Conservation (phyloP, 2,797 vertebrate genomes). For the Anas bernieri region DNA sequence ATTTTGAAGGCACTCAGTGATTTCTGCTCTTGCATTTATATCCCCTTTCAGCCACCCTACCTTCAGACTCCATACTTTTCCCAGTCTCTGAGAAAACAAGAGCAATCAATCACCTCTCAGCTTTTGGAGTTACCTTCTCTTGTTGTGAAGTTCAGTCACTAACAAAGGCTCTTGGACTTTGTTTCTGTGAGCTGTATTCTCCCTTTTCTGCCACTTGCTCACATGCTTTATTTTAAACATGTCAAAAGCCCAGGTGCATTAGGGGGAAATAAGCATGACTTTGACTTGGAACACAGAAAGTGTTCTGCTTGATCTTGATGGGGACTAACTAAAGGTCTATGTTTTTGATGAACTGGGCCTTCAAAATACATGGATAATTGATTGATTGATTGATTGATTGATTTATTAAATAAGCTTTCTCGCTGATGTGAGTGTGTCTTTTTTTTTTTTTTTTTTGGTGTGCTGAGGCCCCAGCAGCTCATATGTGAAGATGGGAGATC, state of each 20-base stretch:
- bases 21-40: conserved; percentile 1
- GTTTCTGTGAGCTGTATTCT: neutral
- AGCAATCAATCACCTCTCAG: neutral
- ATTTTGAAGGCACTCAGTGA: neutral
- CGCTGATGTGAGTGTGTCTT: neutral
- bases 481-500: neutral
- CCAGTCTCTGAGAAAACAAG: neutral
- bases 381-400: no score
- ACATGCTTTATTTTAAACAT: neutral
- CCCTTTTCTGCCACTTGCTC: neutral
- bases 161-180: neutral
- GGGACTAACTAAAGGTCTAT: neutral
- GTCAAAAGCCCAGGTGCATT: neutral
- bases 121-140: neutral
- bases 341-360: neutral
- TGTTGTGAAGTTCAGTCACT: neutral
- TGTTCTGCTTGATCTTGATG: neutral
- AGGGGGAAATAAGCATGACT: neutral
- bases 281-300: neutral
- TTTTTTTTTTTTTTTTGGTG: neutral
- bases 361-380: neutral
- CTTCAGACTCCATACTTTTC: neutral
- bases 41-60: neutral
- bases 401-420: neutral
- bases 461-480: neutral